These are phyloP conservation scores for Leucophenga varia DNA, from an alignment of 1,140 invertebrate genomes.

Conservation along the genomic window DNA sequence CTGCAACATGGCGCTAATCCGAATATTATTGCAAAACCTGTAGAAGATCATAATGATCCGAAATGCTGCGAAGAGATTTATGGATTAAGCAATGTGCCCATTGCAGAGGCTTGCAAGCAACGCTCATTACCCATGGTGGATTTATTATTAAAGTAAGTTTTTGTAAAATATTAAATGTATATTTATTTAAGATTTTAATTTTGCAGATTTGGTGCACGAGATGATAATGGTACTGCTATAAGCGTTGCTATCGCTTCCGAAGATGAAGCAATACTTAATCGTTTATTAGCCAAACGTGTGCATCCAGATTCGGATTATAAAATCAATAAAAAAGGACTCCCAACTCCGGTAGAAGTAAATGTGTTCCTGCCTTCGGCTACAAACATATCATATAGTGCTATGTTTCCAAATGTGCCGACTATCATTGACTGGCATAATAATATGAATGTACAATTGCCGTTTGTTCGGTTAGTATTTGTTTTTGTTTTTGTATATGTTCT, in stretches of 20 bases:
- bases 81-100: conserved; percentile 59
- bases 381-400: conserved; percentile 73
- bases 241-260: conserved; percentile 39
- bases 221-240: conserved; percentile 83
- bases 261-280: conserved; percentile 45
- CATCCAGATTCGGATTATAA: conserved; percentile 83
- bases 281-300: conserved; percentile 59
- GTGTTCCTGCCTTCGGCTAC: conserved; percentile 62
- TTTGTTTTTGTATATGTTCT: no score
- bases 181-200: background rate
- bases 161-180: background rate
- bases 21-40: conserved; percentile 63
- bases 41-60: conserved; percentile 57
- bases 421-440: conserved; percentile 95
- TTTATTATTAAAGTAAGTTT: conserved; percentile 67
- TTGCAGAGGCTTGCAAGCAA: conserved; percentile 74
- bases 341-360: conserved; percentile 64
- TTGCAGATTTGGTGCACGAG: conserved; percentile 72
- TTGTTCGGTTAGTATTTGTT: conserved; percentile 59
- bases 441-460: conserved; percentile 65
- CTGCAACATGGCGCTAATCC: conserved; percentile 74
- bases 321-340: conserved; percentile 81
- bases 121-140: conserved; percentile 66
- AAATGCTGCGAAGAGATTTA: conserved; percentile 57
- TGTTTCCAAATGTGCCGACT: conserved; percentile 82